A percentile compares a stretch with the other conserved stretches of the same genome.
Evolutionary conservation across 2,113 vertebrate species (phyloP).

Genomic region (Caloenas nicobarica): DNA sequence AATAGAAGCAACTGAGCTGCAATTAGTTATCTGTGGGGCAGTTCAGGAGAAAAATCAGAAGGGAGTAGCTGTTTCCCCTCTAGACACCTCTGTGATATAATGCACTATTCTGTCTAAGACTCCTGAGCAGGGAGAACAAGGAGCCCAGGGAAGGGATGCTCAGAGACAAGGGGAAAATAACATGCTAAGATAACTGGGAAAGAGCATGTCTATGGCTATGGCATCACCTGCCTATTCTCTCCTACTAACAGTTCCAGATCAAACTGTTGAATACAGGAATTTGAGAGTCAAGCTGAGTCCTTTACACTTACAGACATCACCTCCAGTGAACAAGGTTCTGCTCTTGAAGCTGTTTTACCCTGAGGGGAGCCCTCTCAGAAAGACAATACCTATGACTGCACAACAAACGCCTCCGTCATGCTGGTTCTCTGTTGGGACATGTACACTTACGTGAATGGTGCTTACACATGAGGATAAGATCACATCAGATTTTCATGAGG

Average conservation of each 20-base stretch:
- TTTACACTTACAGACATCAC: background rate
- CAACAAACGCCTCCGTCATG: background rate
- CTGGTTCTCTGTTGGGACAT: background rate
- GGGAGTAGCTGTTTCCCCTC: constrained; percentile 53
- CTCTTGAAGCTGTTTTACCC: background rate
- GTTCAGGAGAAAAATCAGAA: constrained; percentile 47
- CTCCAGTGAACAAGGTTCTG: background rate
- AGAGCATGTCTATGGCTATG: background rate
- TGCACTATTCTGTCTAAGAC: background rate
- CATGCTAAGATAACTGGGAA: background rate
- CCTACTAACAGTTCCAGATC: background rate
- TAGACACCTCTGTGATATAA: constrained; percentile 35
- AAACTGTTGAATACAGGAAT: background rate
- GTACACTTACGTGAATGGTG: fast-evolving
- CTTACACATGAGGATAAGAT: background rate
- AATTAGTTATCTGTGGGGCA: constrained; percentile 73
- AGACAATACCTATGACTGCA: background rate
- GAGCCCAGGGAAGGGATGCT: background rate
- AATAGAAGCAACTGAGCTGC: constrained; percentile 70
- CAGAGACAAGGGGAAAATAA: background rate
- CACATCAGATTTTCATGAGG: background rate
- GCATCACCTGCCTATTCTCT: background rate
- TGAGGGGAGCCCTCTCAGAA: background rate
- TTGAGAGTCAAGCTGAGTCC: background rate
- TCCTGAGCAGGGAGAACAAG: constrained; percentile 10